Conservation (phyloP, 1,140 invertebrate genomes). For the Vanessa atalanta region DNA sequence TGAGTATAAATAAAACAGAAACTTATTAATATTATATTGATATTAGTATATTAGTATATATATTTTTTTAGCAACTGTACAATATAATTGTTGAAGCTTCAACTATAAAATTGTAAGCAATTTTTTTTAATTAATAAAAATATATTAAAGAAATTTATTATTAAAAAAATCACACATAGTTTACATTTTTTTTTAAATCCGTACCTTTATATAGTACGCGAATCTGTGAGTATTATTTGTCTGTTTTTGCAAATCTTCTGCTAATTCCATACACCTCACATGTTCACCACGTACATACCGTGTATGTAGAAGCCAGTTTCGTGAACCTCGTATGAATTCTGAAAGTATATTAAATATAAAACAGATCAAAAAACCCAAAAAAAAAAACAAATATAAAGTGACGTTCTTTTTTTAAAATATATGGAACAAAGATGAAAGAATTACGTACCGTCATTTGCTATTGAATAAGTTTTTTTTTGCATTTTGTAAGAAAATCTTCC, state of each 20-base stretch:
- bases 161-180: too few species aligned
- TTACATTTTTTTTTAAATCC: neutral
- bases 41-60: too few species aligned
- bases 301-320: slow-evolving; percentile 67
- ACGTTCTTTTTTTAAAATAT: neutral
- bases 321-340: slow-evolving; percentile 55
- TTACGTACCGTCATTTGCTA: slow-evolving; percentile 16
- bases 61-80: too few species aligned
- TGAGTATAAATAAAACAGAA: too few species aligned
- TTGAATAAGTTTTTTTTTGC: slow-evolving; percentile 31
- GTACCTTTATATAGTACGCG: slow-evolving; percentile 68
- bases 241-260: slow-evolving; percentile 59
- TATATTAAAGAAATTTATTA: too few species aligned
- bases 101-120: neutral
- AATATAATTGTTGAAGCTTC: too few species aligned
- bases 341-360: slow-evolving; percentile 12
- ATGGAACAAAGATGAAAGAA: neutral
- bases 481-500: slow-evolving; percentile 29
- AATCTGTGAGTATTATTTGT: slow-evolving; percentile 65
- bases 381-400: neutral
- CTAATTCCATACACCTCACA: slow-evolving; percentile 54
- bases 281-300: slow-evolving; percentile 71
- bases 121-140: too few species aligned
- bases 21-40: too few species aligned
- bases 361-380: neutral